A percentile compares a stretch with the other conserved stretches of the same genome.
Evolutionary conservation across 2,888 invertebrate genomes (phyloP).

Genomic region (Dorcus hopei): DNA sequence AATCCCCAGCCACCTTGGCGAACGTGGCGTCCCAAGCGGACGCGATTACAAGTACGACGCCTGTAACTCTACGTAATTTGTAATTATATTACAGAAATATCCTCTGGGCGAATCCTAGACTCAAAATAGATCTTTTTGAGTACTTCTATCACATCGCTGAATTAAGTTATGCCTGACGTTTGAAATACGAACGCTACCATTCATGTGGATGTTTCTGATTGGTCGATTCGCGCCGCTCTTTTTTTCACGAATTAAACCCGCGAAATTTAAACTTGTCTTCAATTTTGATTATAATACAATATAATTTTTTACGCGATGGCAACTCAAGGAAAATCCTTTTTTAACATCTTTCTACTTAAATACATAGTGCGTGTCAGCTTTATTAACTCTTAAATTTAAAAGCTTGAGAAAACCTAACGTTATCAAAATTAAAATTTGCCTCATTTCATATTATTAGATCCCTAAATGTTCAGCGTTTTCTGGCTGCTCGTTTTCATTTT

Average conservation of each 20-base stretch:
- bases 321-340: conserved; percentile 16
- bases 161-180: neutral
- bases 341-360: no score
- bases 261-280: conserved; percentile 10
- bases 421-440: no score
- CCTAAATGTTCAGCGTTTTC: no score
- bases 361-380: no score
- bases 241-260: neutral
- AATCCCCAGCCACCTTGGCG: conserved; percentile 13
- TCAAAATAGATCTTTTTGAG: no score
- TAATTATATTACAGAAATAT: no score
- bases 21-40: conserved; percentile 23
- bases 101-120: no score
- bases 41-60: conserved; percentile 7
- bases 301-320: conserved; percentile 6
- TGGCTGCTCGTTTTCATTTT: no score
- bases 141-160: no score
- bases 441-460: no score
- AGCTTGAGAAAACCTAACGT: no score
- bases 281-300: neutral
- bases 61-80: neutral
- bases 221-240: conserved; percentile 33
- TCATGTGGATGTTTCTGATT: conserved; percentile 54
- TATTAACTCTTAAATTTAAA: no score
- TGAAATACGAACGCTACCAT: conserved; percentile 2